Evolutionary conservation across 2,888 invertebrate genomes (phyloP).

Genomic region (Monopis laevigella): DNA sequence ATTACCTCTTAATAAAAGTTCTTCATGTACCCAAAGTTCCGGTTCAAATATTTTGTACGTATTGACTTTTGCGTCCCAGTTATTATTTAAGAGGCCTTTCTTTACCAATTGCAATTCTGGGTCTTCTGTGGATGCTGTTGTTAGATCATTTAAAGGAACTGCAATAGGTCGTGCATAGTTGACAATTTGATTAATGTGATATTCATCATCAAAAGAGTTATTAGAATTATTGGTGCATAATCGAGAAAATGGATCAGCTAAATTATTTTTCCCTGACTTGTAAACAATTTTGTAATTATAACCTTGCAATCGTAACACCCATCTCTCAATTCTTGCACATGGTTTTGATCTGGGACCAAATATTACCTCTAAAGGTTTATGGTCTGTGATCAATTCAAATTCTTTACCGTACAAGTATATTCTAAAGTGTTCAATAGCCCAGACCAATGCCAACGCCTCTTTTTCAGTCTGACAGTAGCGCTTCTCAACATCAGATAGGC

Average conservation of each 20-base stretch:
- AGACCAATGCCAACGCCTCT: slow-evolving; percentile 22
- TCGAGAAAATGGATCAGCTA: slow-evolving; percentile 24
- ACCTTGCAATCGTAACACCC: slow-evolving; percentile 22
- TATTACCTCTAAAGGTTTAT: slow-evolving; percentile 28
- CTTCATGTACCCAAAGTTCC: too few relatives aligned
- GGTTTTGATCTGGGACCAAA: slow-evolving; percentile 23
- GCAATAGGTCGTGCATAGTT: too few relatives aligned
- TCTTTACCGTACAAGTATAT: slow-evolving; percentile 33
- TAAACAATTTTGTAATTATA: slow-evolving; percentile 20
- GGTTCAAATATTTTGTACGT: too few relatives aligned
- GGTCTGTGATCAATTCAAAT: slow-evolving; percentile 27
- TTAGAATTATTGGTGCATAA: too few relatives aligned
- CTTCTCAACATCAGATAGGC: slow-evolving; percentile 28
- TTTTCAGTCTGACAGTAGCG: slow-evolving; percentile 28
- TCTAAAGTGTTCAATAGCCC: slow-evolving; percentile 34
- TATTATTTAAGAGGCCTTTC: too few relatives aligned
- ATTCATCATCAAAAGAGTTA: too few relatives aligned
- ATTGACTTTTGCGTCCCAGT: too few relatives aligned
- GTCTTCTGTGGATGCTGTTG: too few relatives aligned
- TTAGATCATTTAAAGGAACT: too few relatives aligned
- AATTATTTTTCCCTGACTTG: slow-evolving; percentile 23
- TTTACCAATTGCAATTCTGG: too few relatives aligned
- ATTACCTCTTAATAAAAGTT: too few relatives aligned
- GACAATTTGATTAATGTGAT: too few relatives aligned
- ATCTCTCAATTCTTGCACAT: slow-evolving; percentile 23